Percentiles rank a stretch among this genome's conserved stretches.
Evolutionary conservation across 1,140 invertebrate species (phyloP).

Genomic region (Drosophila subobscura): DNA sequence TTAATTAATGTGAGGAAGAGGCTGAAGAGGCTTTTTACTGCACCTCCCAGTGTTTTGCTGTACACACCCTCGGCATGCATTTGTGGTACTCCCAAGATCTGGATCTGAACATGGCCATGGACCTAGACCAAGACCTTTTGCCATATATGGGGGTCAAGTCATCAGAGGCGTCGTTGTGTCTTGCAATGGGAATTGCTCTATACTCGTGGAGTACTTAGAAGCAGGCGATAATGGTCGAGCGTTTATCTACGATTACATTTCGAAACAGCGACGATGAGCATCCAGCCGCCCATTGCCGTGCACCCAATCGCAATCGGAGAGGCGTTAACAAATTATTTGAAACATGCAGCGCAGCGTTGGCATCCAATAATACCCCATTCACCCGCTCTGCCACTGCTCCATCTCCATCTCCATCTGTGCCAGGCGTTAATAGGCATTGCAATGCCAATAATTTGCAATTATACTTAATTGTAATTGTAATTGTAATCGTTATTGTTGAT

Average conservation of each 20-base stretch:
- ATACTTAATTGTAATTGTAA: conserved; percentile 74
- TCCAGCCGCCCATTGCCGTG: conserved; percentile 24
- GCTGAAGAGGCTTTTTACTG: conserved; percentile 32
- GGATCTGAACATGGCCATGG: too few species aligned
- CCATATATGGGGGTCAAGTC: conserved; percentile 69
- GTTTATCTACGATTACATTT: conserved; percentile 55
- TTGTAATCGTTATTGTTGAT: conserved; percentile 53
- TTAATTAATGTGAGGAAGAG: conserved; percentile 71
- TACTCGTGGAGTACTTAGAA: conserved; percentile 35
- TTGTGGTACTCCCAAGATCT: conserved; percentile 8
- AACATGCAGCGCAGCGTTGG: conserved; percentile 71
- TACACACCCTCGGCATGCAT: conserved; percentile 65
- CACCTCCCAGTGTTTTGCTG: conserved; percentile 22
- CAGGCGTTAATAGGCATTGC: conserved; percentile 78
- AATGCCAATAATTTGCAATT: conserved; percentile 80
- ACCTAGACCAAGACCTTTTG: conserved; percentile 1
- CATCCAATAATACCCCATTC: conserved; percentile 53
- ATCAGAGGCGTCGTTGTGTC: conserved; percentile 61
- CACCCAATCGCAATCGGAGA: conserved; percentile 62
- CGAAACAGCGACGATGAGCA: conserved; percentile 22
- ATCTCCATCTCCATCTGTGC: conserved; percentile 6
- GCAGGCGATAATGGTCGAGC: conserved; percentile 63
- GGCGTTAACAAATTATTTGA: conserved; percentile 77
- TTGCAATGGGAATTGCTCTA: conserved; percentile 65
- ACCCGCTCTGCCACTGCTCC: conserved; percentile 1